Conservation (phyloP, 2,797 vertebrate genomes). For the Hylomyscus alleni region DNA sequence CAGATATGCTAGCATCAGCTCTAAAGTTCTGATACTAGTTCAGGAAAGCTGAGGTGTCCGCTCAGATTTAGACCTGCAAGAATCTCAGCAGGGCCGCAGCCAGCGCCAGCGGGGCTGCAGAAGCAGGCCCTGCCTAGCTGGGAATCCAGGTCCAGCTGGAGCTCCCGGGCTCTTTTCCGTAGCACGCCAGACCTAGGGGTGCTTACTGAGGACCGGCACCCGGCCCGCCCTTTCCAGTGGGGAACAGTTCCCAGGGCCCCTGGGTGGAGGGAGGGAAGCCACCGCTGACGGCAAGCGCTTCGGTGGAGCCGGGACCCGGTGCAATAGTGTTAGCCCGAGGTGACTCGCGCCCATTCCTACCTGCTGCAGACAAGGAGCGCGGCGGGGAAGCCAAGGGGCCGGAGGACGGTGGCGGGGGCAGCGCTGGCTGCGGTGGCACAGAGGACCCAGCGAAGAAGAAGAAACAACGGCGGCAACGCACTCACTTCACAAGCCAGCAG, state of each 20-base stretch:
- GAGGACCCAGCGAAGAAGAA: slow-evolving; percentile 96
- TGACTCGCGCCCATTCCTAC: slow-evolving; percentile 70
- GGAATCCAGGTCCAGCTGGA: background rate
- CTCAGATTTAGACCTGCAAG: slow-evolving; percentile 35
- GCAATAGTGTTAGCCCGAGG: slow-evolving; percentile 14
- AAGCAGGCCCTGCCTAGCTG: slow-evolving; percentile 41
- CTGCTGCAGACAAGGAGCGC: slow-evolving; percentile 94
- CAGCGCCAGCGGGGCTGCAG: background rate
- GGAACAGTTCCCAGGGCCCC: slow-evolving; percentile 24
- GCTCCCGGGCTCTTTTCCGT: background rate
- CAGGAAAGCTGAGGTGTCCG: slow-evolving; percentile 25
- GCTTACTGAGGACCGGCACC: background rate
- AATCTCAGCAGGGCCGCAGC: background rate
- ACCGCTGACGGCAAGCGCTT: slow-evolving; percentile 27
- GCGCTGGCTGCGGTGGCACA: slow-evolving; percentile 88
- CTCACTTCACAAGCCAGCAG: slow-evolving; percentile 95
- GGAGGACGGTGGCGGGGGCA: slow-evolving; percentile 93
- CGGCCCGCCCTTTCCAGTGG: background rate
- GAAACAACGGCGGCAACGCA: slow-evolving; percentile 93
- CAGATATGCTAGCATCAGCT: background rate
- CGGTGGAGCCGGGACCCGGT: slow-evolving; percentile 78
- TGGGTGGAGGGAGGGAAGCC: slow-evolving; percentile 32
- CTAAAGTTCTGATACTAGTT: slow-evolving; percentile 43
- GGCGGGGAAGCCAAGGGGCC: slow-evolving; percentile 92
- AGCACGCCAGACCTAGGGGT: background rate